A percentile compares a stretch with the other conserved stretches of the same genome.
Evolutionary conservation across 2,113 vertebrate genomes (phyloP).

Genomic region (Onychostruthus taczanowskii): DNA sequence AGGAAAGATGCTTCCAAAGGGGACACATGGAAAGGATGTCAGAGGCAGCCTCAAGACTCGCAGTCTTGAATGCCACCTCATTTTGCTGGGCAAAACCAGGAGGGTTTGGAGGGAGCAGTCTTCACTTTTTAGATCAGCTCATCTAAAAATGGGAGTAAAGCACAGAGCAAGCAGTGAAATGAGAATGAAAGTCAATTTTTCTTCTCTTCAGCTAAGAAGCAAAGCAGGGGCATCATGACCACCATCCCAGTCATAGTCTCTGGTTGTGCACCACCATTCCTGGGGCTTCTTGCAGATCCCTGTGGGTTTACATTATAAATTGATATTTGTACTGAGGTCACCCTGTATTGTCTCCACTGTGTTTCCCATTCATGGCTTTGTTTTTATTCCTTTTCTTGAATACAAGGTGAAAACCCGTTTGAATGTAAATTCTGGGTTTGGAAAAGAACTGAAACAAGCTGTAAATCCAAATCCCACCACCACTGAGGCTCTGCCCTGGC

Average conservation of each 20-base stretch:
- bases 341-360: background rate
- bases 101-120: background rate
- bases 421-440: background rate
- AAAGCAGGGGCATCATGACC: background rate
- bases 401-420: accelerated
- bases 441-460: background rate
- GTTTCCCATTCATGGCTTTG: background rate
- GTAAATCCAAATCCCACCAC: background rate
- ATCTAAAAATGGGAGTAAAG: background rate
- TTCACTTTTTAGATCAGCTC: background rate
- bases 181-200: background rate
- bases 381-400: background rate
- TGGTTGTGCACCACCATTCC: background rate
- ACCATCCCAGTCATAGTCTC: background rate
- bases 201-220: background rate
- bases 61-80: background rate
- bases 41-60: background rate
- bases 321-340: background rate
- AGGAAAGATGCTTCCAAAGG: background rate
- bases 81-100: background rate
- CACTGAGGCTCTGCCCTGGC: background rate
- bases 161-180: background rate
- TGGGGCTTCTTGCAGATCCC: background rate
- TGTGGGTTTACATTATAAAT: background rate
- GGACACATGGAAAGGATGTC: background rate